These are phyloP conservation scores for Caenorhabditis inopinata DNA, from an alignment of 1,140 invertebrate genomes.

Conservation along the genomic window DNA sequence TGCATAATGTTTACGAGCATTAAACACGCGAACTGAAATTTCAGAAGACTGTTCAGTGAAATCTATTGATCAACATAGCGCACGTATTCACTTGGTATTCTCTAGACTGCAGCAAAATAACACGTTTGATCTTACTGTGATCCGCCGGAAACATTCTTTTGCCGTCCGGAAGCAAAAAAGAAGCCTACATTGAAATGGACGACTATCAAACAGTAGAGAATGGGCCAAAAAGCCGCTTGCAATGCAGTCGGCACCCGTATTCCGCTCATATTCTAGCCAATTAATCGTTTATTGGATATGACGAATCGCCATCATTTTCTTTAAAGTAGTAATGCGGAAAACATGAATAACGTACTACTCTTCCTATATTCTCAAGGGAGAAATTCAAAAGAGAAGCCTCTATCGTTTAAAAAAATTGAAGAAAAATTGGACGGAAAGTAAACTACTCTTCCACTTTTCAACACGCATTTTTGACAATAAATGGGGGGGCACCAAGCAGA, in stretches of 20 bases:
- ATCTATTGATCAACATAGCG: too few relatives aligned
- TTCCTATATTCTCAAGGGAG: background rate
- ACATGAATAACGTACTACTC: conserved; percentile 3
- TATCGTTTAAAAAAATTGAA: background rate
- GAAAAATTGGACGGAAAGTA: background rate
- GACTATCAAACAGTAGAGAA: too few relatives aligned
- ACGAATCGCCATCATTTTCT: background rate
- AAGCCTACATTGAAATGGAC: too few relatives aligned
- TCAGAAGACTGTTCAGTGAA: too few relatives aligned
- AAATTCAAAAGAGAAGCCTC: background rate
- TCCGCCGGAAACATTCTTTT: too few relatives aligned
- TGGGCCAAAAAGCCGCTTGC: background rate
- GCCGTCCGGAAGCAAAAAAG: too few relatives aligned
- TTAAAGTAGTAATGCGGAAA: background rate
- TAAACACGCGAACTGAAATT: too few relatives aligned
- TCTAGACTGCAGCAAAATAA: too few relatives aligned
- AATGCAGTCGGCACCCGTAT: too few relatives aligned
- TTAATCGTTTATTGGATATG: background rate
- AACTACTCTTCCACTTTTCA: background rate
- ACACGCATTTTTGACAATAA: background rate
- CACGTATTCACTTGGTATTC: too few relatives aligned
- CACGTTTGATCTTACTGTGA: too few relatives aligned
- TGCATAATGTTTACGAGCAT: too few relatives aligned
- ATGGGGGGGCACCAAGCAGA: background rate
- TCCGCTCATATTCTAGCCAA: background rate